Evolutionary conservation across 2,888 invertebrate species (phyloP).

Genomic region (Macropis europaea): DNA sequence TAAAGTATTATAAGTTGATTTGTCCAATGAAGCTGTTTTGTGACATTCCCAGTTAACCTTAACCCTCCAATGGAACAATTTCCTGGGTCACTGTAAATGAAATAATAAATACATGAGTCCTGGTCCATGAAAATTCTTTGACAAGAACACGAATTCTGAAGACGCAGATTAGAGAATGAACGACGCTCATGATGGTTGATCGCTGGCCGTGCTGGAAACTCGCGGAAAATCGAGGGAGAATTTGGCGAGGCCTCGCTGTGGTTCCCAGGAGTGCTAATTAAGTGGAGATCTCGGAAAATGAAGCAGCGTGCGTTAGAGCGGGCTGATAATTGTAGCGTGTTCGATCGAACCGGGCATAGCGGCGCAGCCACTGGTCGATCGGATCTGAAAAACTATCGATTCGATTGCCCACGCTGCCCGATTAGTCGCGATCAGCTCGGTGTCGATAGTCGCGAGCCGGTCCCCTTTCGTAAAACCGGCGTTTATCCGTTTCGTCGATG

Average conservation of each 20-base stretch:
- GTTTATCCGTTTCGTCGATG: conserved; percentile 21
- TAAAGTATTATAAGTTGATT: no score
- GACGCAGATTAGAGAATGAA: no score
- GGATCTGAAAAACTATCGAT: conserved; percentile 50
- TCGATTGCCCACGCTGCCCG: conserved; percentile 25
- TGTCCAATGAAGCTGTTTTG: no score
- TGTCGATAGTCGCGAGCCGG: background rate
- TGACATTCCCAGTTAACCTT: no score
- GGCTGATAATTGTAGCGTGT: conserved; percentile 59
- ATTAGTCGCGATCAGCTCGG: conserved; percentile 10
- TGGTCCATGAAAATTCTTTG: no score
- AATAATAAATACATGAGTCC: no score
- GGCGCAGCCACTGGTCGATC: background rate
- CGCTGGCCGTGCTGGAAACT: no score
- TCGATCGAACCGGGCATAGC: conserved; percentile 7
- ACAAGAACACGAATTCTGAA: no score
- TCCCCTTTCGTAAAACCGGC: conserved; percentile 13
- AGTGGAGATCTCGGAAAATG: conserved; percentile 48
- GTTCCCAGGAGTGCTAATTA: conserved; percentile 62
- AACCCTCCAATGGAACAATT: no score
- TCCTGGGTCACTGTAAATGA: no score
- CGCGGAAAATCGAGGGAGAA: background rate
- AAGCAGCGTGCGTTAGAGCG: conserved; percentile 55
- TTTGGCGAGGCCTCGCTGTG: background rate
- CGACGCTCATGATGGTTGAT: no score